Conservation (phyloP, 2,797 vertebrate species). For the Alectoris magna region DNA sequence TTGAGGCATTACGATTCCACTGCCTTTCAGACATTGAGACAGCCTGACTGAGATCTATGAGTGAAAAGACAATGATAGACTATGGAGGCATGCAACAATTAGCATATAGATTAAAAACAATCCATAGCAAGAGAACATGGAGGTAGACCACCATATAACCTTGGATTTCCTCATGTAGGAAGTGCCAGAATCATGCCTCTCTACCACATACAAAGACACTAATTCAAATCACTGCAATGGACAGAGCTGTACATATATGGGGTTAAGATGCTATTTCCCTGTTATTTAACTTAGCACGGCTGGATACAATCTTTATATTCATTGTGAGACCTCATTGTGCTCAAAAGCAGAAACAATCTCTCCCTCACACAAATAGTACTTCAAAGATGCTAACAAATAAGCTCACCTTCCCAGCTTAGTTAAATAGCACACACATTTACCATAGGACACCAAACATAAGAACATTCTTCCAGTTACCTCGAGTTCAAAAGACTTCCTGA, state of each 20-base stretch:
- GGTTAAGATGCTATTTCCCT: no score
- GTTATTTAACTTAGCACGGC: no score
- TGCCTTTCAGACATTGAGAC: not conserved
- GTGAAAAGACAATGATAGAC: slow-evolving; percentile 18
- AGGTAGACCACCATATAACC: not conserved
- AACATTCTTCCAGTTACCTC: not conserved
- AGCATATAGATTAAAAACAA: not conserved
- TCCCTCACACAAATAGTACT: not conserved
- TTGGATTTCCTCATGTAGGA: not conserved
- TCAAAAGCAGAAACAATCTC: not conserved
- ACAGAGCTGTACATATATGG: not conserved
- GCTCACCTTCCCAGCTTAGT: not conserved
- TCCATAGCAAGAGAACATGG: not conserved
- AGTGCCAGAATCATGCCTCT: not conserved
- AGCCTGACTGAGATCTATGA: not conserved
- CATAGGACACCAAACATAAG: not conserved
- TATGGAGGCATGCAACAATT: not conserved
- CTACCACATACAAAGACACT: not conserved
- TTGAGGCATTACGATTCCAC: not conserved
- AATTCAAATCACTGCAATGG: not conserved
- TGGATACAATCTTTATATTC: not conserved
- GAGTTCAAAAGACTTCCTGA: slow-evolving; percentile 46
- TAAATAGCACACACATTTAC: slow-evolving; percentile 1
- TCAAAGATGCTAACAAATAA: not conserved
- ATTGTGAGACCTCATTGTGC: not conserved